Base-by-base conservation (phyloP, 2,797 vertebrate genomes). In the Etheostoma perlongum region DNA sequence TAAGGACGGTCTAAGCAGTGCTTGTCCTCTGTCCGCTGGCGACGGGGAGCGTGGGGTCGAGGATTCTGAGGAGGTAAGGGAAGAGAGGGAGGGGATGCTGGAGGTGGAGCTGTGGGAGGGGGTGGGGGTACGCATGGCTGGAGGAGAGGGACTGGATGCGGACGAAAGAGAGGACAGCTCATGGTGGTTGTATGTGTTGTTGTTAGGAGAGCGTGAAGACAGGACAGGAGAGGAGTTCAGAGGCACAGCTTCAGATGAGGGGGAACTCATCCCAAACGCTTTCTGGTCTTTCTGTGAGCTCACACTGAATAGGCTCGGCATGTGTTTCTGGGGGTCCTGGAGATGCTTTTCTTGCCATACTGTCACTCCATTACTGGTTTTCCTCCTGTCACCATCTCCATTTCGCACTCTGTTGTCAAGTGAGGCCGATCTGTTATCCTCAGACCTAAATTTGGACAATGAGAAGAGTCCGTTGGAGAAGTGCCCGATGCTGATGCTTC, bases 371-470 rank as follows among this genome's bases (percentile, higher is more conserved):
- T 93, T 93, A 12, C 36, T 76, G 5, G 19, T 70, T 66, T 87
- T 94, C 67, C 61, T 76, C 5, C 16, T 55, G 3, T 16, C 78
- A 46, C 51, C 83, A 81, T 51, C 89, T 86, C 66, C 88, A 68
- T 58, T 92, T 80, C 1, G 59, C 67, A 85, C 79, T 58, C 86
- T 76, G 33, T 82, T 92, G 18, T 94, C 87, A 67, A 93, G 76
- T 0, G 88, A 82, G 30, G 82, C 44, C 2, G 82, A 85, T 27
- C 75, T 87, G 47, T 84, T 78, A 0, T 87, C 72, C 36, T 83
- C 93, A 6, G 94, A 85, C 58, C 83, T 89, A 54, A 92, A 88
- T 73, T 92, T 95, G 2, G 95, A 88, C 68, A 96, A 85, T 1
- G 87, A 92, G 51, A 90, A 91, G 33, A 91, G 89, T 51, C 92